phyloP scores from a whole-genome alignment of 2,797 vertebrate species.

The Neosilurus mollespiculum region DNA sequence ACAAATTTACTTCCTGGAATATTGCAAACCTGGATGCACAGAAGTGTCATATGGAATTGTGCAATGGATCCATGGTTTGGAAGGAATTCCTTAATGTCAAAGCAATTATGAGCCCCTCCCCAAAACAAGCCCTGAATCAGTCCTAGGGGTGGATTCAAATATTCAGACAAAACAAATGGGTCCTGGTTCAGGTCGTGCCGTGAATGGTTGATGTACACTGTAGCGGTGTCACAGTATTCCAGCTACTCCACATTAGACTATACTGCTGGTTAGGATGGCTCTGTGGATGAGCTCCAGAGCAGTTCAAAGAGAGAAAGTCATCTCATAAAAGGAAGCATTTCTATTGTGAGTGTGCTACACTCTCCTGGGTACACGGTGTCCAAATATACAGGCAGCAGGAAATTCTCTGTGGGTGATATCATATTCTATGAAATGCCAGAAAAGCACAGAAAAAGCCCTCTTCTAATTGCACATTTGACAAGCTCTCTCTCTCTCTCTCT shows the following conservation, averaged over 20 bases:
- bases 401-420: conserved; percentile 56
- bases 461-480: conserved; percentile 54
- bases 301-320: conserved; percentile 33
- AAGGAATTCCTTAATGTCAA: not conserved
- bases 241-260: not conserved
- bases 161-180: not conserved
- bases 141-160: not conserved
- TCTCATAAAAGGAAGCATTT: conserved; percentile 42
- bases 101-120: not conserved
- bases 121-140: not conserved
- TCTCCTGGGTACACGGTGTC: conserved; percentile 54
- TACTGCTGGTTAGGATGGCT: not conserved
- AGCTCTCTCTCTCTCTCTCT: conserved; percentile 25
- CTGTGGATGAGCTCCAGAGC: conserved; percentile 27
- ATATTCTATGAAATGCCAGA: conserved; percentile 57
- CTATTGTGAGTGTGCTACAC: conserved; percentile 44
- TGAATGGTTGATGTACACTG: not conserved
- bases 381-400: conserved; percentile 59
- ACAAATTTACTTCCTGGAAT: not conserved
- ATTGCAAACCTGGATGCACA: not conserved
- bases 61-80: not conserved
- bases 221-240: not conserved
- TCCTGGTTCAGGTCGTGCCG: not conserved
- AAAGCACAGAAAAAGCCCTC: conserved; percentile 50
- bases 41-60: not conserved